Conservation (phyloP, 2,113 vertebrate species). For the Pelecanus crispus region DNA sequence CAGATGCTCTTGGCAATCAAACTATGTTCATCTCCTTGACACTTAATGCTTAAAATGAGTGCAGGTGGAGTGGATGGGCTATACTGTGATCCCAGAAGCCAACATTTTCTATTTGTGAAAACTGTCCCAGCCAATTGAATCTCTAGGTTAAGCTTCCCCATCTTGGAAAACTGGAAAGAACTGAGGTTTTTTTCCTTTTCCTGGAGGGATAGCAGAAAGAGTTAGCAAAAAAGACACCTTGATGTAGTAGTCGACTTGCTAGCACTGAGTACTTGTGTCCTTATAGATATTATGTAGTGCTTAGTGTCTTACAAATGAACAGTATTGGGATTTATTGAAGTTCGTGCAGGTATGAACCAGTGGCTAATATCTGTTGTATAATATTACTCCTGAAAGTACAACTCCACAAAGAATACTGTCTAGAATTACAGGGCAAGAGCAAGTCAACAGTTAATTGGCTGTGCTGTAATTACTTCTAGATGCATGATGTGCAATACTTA, state of each 20-base stretch:
- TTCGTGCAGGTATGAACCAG: not conserved
- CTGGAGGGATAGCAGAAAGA: not conserved
- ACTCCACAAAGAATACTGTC: conserved; percentile 41
- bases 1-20: not conserved
- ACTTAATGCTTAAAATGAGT: not conserved
- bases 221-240: not conserved
- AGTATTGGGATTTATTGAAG: not conserved
- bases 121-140: not conserved
- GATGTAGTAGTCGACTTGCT: not conserved
- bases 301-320: not conserved
- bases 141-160: not conserved
- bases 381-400: conserved; percentile 46
- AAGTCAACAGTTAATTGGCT: conserved; percentile 61
- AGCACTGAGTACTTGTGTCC: not conserved
- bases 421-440: conserved; percentile 53
- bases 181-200: not conserved
- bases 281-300: not conserved
- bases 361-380: not conserved
- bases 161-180: not conserved
- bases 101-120: not conserved
- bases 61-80: not conserved
- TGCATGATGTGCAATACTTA: conserved; percentile 40
- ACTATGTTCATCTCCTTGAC: not conserved
- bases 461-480: conserved; percentile 58
- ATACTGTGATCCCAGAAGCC: not conserved